Conservation (phyloP, 2,888 invertebrate genomes). For the Andrena camellia region DNA sequence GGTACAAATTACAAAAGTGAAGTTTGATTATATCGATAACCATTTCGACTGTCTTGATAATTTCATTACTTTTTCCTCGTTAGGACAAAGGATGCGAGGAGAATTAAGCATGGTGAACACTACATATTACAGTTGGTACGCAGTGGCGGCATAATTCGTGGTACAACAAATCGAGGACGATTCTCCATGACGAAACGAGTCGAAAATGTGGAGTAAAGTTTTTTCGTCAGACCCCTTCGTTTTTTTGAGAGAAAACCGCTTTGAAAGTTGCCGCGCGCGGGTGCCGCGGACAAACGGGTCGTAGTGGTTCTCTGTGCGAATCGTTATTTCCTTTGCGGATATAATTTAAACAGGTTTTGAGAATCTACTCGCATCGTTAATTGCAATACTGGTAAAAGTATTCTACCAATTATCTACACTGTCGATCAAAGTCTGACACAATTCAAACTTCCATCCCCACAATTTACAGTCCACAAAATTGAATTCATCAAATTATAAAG, state of each 20-base stretch:
- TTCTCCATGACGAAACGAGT: neutral
- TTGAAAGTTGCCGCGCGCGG: conserved; percentile 14
- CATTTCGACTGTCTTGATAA: too few species aligned
- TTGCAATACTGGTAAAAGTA: neutral
- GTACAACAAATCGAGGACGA: neutral
- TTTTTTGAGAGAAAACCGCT: conserved; percentile 1
- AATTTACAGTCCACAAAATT: too few species aligned
- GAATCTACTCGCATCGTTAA: too few species aligned
- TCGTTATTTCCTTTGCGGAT: neutral
- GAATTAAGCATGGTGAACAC: neutral
- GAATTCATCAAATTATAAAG: too few species aligned
- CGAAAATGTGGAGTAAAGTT: neutral
- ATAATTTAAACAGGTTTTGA: neutral
- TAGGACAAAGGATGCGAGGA: neutral
- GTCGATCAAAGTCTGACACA: too few species aligned
- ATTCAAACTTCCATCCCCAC: too few species aligned
- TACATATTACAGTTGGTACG: neutral
- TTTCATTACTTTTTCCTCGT: neutral
- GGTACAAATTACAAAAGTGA: too few species aligned
- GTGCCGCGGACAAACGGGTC: neutral
- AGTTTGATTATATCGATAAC: too few species aligned
- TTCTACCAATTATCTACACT: too few species aligned
- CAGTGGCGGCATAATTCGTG: neutral
- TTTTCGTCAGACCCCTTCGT: neutral
- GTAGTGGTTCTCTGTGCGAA: neutral